Base-by-base conservation (phyloP, 2,888 invertebrate genomes). In the Yponomeuta cagnagella region DNA sequence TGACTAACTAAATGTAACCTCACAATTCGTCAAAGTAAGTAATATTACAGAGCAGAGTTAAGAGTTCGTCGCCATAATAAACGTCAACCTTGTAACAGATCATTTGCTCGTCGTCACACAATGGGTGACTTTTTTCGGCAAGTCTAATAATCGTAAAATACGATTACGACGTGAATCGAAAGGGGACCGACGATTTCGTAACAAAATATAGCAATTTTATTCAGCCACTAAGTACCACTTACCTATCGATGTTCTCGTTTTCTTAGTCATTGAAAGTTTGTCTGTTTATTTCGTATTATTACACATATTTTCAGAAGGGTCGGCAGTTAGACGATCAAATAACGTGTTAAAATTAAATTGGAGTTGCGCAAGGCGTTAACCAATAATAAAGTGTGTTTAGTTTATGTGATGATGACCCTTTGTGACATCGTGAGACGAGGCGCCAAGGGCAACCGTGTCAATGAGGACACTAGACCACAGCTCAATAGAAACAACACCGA, bases 91-190 rank as follows among this genome's bases (percentile, higher is more conserved):
- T 23, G 48, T 52, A 10, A 52, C 68, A 58, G 68, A 68, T 48
- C 48, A 68, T 68, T 68, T 68, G 48, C 68, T 71, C 78, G 81
- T 23, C 23, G 23, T 23, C 23, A 82, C 83, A 84, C 85, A 84
- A 82, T 74, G 77, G 78, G 73, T 73, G 76, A 77, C 79, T 84
- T 85, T 86, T 88, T 86, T 79, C 76, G 80, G 77, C 74, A 77
- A 73, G 77, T 78, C 77, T 84, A 85, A 85, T 85, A 85, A 85
- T 86, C 88, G 89, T 88, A 81, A 87, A 90, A 90, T 88, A 88
- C 81, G 84, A 90, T 90, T 88, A 88, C 86, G 79, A 80, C 81
- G 82, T 84, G 81, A 83, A 83, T 80, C 79, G 77, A 81, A 78
- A 84, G 78, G 83, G 85, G 86, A 87, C 82, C 81, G 82, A 84